Conservation (phyloP, 2,888 invertebrate genomes). For the Baccha elongata region DNA sequence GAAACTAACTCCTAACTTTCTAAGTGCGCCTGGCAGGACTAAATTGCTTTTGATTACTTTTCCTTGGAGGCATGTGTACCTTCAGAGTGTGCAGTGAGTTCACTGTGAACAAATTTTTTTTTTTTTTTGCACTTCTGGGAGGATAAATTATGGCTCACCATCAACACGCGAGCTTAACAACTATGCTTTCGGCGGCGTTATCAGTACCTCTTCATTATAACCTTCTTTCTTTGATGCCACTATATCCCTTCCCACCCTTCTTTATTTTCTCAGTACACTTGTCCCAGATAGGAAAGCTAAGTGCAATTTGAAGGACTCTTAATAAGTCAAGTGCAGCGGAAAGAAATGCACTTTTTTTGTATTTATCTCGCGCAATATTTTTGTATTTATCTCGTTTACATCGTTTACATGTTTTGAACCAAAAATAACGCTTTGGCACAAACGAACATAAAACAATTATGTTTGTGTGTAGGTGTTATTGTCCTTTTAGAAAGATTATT, state of each 20-base stretch:
- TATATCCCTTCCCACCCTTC: neutral
- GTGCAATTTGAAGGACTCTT: constrained; percentile 61
- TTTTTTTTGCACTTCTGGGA: neutral
- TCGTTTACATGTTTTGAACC: constrained; percentile 37
- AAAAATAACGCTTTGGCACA: constrained; percentile 42
- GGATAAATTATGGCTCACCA: constrained; percentile 18
- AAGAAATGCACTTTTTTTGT: constrained; percentile 34
- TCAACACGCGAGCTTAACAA: constrained; percentile 51
- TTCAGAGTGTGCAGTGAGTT: neutral
- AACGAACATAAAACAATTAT: constrained; percentile 22
- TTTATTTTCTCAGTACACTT: neutral
- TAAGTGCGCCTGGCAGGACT: constrained; percentile 53
- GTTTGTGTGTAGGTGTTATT: neutral
- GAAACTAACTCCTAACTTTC: constrained; percentile 43
- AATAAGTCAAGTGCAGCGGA: constrained; percentile 65
- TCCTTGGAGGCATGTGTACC: constrained; percentile 29
- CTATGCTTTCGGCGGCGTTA: constrained; percentile 53
- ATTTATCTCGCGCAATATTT: constrained; percentile 26
- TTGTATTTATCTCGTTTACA: constrained; percentile 59
- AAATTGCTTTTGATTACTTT: constrained; percentile 60
- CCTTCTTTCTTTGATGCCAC: neutral
- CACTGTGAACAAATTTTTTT: constrained; percentile 33
- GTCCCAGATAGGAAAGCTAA: constrained; percentile 45
- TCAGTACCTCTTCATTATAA: constrained; percentile 63
- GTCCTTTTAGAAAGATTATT: neutral